A percentile compares a stretch with the other conserved stretches of the same genome.
These are phyloP conservation scores for Tetranychus piercei DNA, from an alignment of 2,888 invertebrate species.

Conservation along the genomic window DNA sequence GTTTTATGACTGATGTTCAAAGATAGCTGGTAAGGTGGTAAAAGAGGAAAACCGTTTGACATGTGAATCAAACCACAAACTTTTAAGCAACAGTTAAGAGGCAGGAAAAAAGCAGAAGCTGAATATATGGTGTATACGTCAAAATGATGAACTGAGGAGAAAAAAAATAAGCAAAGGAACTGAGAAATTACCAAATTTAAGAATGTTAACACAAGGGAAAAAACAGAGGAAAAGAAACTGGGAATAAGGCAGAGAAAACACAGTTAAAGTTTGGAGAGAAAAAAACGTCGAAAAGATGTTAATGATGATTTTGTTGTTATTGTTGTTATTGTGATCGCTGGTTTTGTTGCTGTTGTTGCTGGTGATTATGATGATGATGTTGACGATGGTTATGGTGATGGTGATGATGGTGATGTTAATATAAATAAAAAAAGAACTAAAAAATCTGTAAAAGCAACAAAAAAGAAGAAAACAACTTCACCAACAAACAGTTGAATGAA, in stretches of 20 bases:
- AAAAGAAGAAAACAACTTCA: not conserved
- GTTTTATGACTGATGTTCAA: not conserved
- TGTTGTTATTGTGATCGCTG: not conserved
- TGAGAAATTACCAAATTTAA: not conserved
- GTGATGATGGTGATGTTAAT: not conserved
- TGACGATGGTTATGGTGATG: not conserved
- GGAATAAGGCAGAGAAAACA: not conserved
- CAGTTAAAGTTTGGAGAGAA: not conserved
- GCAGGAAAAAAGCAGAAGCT: not conserved
- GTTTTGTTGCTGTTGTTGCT: not conserved
- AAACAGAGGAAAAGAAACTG: not conserved
- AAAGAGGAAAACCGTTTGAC: not conserved
- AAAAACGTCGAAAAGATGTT: not conserved
- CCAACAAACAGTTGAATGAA: not conserved
- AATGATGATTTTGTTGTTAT: conserved; percentile 6
- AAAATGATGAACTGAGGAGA: conserved; percentile 1
- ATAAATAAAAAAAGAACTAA: conserved; percentile 1
- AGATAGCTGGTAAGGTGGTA: not conserved
- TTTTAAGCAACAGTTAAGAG: not conserved
- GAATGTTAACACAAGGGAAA: not conserved
- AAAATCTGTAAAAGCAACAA: not conserved
- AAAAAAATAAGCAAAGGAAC: not conserved
- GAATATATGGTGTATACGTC: not conserved
- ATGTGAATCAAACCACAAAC: not conserved
- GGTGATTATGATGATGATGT: not conserved